Base-by-base conservation (phyloP, 1,140 invertebrate species). In the Metaphire vulgaris region DNA sequence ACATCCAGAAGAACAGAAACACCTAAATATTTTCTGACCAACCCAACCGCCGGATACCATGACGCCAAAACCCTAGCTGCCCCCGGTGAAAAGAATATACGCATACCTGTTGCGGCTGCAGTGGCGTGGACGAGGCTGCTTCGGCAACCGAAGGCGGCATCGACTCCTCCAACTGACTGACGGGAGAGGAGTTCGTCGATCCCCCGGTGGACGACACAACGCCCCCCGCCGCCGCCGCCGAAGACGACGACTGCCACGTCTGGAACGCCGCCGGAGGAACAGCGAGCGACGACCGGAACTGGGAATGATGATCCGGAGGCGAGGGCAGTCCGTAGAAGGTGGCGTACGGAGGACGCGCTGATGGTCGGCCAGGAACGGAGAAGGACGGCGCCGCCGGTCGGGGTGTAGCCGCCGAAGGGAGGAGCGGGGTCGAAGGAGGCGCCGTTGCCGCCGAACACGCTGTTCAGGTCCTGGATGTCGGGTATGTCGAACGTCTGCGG, bases 401-500 rank as follows among this genome's bases (percentile, higher is more conserved):
- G 28, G 31, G 33, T 16, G 26, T 28, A 34, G n/a, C 2, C n/a
- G 28, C n/a, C 30, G n/a, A 31, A 26, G 6, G 67, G 6, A 14
- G 67, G 6, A 14, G 67, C 41, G 6, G 6, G 6, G 67, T 26
- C 67, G 26, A 31, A 28, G 56, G 26, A 15, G 67, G 67, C n/a
- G 2, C n/a, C 30, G 67, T 69, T 26, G 31, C 41, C 72, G 6
- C 69, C 69, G 41, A 41, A 73, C 32, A 73, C 72, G 41, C 72
- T 73, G 33, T 73, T 73, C 16, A 34, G 56, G 16, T 28, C 32
- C 14, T 41, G 32, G 1, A 73, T 73, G 72, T 73, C 72, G 72
- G 72, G 72, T 41, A 73, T 73, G 30, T 73, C 72, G 72, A 73
- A 73, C n/a, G 32, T 73, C 72, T 73, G 72, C 32, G 72, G 72